Base-by-base conservation (phyloP, 2,113 vertebrate genomes). In the Gymnorhina tibicen region DNA sequence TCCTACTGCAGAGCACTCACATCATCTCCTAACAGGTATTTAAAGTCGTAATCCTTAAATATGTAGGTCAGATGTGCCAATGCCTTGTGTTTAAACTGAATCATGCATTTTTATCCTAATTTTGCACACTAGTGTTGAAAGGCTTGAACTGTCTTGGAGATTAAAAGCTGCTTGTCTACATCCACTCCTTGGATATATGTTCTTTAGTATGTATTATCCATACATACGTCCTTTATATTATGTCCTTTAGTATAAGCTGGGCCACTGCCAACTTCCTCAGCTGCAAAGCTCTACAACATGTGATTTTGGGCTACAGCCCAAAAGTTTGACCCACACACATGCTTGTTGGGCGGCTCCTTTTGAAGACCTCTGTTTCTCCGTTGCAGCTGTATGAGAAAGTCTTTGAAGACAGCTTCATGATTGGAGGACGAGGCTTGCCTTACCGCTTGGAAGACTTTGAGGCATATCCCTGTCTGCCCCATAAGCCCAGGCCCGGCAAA, bases 361-460 rank as follows among this genome's bases (percentile, higher is more conserved):
- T 19, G 85, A 35, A 81, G 28, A 14, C 8, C 26, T 73, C 13
- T 88, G 23, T 44, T 80, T 93, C 53, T 46, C 72, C 46, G 12
- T 32, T 77, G 60, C 58, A 97, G 96, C 5, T 97, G 35, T 32
- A n/a, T 12, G 0, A 11, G 0, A 0, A 4, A 2, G 0, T 85
- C 28, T 91, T 92, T 23, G 7, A 70, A 4, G 37, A 60, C 3
- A 19, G 6, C 17, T 94, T 91, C 79, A 39, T 0, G 1, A n/a
- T 90, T 16, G 69, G 73, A 59, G 80, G 64, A 23, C 44, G 94
- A 68, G 96, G 97, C 55, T 95, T 97, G 63, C 78, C 85, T 30
- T 97, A 97, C 64, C 89, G 23, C 56, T 49, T 97, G 85, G 96
- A 97, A 46, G 97, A 97, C 64, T 97, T 97, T 63, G 97, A 98